Evolutionary conservation across 2,113 vertebrate species (phyloP).

Genomic region (Ibidorhyncha struthersii): DNA sequence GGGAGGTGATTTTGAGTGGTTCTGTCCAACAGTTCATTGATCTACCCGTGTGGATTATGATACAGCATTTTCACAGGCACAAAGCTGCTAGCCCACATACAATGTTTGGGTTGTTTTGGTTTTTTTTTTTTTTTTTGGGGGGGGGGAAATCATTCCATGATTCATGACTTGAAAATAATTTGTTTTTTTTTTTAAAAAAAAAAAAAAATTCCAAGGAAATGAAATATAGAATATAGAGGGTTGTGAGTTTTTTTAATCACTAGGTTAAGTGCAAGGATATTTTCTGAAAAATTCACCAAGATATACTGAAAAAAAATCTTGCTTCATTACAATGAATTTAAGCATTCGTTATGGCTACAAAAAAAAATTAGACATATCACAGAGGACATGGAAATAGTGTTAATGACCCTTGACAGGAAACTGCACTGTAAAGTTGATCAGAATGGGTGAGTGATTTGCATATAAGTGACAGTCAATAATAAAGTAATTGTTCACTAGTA

Average conservation of each 20-base stretch:
- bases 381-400: neutral
- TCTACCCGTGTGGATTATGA: neutral
- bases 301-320: neutral
- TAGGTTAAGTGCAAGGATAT: neutral
- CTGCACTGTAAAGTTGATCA: neutral
- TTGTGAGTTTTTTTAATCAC: neutral
- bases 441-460: neutral
- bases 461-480: neutral
- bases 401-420: slow-evolving; percentile 16
- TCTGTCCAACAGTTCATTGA: slow-evolving; percentile 50
- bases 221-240: neutral
- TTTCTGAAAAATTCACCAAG: neutral
- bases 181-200: neutral
- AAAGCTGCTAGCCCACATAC: neutral
- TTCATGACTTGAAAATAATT: neutral
- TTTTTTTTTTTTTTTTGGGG: no score
- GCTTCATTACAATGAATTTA: neutral
- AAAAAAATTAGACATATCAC: neutral
- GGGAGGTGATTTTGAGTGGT: slow-evolving; percentile 22
- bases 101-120: no score
- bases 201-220: neutral
- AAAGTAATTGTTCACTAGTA: neutral
- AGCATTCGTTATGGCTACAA: neutral
- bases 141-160: neutral
- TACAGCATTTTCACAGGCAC: neutral